These are phyloP conservation scores for Junonia oenone DNA, from an alignment of 2,888 invertebrate species.

Conservation along the genomic window DNA sequence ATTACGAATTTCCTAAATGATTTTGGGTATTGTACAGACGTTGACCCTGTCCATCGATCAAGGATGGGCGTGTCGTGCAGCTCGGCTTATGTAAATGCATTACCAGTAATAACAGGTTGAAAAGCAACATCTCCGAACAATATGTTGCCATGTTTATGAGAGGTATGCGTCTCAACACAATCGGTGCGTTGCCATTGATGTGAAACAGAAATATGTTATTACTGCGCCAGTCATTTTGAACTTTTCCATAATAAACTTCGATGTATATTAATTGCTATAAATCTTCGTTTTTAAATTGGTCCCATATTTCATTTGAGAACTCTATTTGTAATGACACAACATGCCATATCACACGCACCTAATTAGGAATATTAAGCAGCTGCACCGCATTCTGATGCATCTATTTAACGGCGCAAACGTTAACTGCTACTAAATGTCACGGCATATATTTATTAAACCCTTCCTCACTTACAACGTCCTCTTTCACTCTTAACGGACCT, in stretches of 20 bases:
- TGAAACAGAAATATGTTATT: slow-evolving; percentile 18
- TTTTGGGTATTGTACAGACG: slow-evolving; percentile 33
- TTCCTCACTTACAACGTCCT: slow-evolving; percentile 46
- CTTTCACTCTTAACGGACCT: slow-evolving; percentile 44
- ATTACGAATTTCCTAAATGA: slow-evolving; percentile 34
- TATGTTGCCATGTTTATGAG: slow-evolving; percentile 43
- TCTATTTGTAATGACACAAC: slow-evolving; percentile 22
- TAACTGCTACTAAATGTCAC: slow-evolving; percentile 70
- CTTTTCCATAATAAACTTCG: neutral
- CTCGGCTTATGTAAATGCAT: slow-evolving; percentile 41
- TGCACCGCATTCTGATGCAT: slow-evolving; percentile 60
- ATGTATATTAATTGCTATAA: neutral
- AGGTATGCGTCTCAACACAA: slow-evolving; percentile 27
- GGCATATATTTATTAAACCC: slow-evolving; percentile 61
- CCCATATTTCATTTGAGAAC: slow-evolving; percentile 7
- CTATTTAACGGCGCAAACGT: slow-evolving; percentile 62
- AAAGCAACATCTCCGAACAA: slow-evolving; percentile 26
- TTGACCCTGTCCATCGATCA: slow-evolving; percentile 48
- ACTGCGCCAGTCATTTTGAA: slow-evolving; percentile 1
- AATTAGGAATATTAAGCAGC: slow-evolving; percentile 67
- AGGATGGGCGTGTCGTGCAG: slow-evolving; percentile 43
- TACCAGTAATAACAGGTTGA: slow-evolving; percentile 47
- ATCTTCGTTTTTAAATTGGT: neutral
- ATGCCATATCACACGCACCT: slow-evolving; percentile 36
- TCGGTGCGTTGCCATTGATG: slow-evolving; percentile 9